Conservation (phyloP, 1,140 invertebrate genomes). For the Conopomorpha cramerella region DNA sequence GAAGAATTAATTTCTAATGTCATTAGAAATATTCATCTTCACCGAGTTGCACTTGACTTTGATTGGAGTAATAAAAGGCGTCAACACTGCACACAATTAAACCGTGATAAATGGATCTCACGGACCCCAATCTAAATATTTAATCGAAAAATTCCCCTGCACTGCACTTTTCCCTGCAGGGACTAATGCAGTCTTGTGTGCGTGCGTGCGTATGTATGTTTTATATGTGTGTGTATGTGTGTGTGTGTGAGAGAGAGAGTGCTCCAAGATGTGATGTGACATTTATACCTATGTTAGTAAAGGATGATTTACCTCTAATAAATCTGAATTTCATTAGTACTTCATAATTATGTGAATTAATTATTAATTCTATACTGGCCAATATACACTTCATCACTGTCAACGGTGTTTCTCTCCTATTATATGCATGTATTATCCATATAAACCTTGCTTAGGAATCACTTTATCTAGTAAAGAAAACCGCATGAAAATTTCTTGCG, state of each 20-base stretch:
- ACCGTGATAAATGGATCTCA: slow-evolving; percentile 54
- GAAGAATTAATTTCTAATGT: too few relatives aligned
- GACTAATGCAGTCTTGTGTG: slow-evolving; percentile 4
- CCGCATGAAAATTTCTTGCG: too few relatives aligned
- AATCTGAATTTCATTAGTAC: neutral
- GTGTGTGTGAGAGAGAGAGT: slow-evolving; percentile 27
- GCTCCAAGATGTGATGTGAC: too few relatives aligned
- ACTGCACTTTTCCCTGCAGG: slow-evolving; percentile 16
- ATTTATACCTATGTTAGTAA: neutral
- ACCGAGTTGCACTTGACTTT: too few relatives aligned
- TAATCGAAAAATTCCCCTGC: slow-evolving; percentile 51
- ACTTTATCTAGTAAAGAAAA: too few relatives aligned
- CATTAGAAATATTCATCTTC: too few relatives aligned
- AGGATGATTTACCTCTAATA: neutral
- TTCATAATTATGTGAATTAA: too few relatives aligned
- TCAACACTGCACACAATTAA: slow-evolving; percentile 39
- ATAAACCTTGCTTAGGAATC: too few relatives aligned
- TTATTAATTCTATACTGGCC: too few relatives aligned
- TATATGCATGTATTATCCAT: too few relatives aligned
- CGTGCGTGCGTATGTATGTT: slow-evolving; percentile 1
- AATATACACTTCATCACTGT: too few relatives aligned
- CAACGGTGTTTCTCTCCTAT: too few relatives aligned
- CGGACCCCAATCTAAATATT: slow-evolving; percentile 59
- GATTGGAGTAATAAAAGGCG: slow-evolving; percentile 18
- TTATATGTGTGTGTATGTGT: slow-evolving; percentile 5